Evolutionary conservation across 2,113 vertebrate species (phyloP).

Genomic region (Cromileptes altivelis): DNA sequence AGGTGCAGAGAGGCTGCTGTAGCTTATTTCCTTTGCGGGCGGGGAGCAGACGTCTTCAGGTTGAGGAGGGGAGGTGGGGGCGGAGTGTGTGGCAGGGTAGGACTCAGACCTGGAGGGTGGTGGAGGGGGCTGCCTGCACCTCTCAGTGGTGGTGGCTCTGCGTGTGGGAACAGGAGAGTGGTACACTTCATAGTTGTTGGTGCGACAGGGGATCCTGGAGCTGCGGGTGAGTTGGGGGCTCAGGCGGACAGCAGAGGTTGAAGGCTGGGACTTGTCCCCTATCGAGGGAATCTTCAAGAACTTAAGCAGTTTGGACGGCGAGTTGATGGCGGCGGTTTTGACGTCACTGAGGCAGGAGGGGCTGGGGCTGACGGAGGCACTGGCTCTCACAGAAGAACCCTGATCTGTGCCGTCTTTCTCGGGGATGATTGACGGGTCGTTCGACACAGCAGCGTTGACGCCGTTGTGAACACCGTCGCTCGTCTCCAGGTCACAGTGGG

Average conservation of each 20-base stretch:
- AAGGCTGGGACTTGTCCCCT: constrained; percentile 83
- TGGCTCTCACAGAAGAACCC: constrained; percentile 80
- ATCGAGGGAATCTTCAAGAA: constrained; percentile 90
- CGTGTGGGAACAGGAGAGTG: constrained; percentile 88
- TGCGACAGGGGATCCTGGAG: constrained; percentile 93
- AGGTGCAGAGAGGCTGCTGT: constrained; percentile 80
- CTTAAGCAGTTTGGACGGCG: constrained; percentile 91
- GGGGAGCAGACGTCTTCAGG: constrained; percentile 75
- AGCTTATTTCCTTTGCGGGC: constrained; percentile 76
- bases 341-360: constrained; percentile 84
- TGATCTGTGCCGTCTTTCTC: constrained; percentile 68
- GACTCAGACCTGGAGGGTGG: constrained; percentile 81
- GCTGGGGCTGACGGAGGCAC: constrained; percentile 83
- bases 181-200: constrained; percentile 91
- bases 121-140: constrained; percentile 78
- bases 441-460: constrained; percentile 18
- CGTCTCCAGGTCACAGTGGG: constrained; percentile 70
- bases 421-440: constrained; percentile 16
- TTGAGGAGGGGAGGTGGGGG: constrained; percentile 84
- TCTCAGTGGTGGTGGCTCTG: constrained; percentile 84
- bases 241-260: constrained; percentile 84
- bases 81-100: constrained; percentile 83
- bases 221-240: constrained; percentile 93
- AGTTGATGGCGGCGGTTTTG: constrained; percentile 86
- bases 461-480: constrained; percentile 62